A percentile compares a stretch with the other conserved stretches of the same genome.
Evolutionary conservation across 1,140 invertebrate species (phyloP).

Genomic region (Bombus breviceps): DNA sequence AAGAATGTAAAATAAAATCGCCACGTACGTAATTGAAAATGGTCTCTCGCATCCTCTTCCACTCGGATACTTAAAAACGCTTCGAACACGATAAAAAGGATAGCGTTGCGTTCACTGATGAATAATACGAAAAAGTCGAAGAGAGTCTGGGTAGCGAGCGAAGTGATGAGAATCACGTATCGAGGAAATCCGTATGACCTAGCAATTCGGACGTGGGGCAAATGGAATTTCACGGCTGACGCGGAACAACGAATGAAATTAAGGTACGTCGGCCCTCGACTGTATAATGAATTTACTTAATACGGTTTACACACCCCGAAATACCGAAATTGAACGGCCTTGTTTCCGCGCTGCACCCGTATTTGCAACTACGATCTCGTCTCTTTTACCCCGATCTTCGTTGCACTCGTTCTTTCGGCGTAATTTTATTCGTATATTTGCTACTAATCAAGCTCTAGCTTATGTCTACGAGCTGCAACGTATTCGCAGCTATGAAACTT

Average conservation of each 20-base stretch:
- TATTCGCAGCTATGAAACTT: not conserved
- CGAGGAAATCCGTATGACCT: slow-evolving; percentile 48
- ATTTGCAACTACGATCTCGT: not conserved
- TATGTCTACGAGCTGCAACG: not conserved
- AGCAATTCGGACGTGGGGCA: slow-evolving; percentile 26
- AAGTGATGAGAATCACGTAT: slow-evolving; percentile 38
- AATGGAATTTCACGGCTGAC: slow-evolving; percentile 48
- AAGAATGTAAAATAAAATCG: slow-evolving; percentile 32
- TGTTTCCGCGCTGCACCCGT: not conserved
- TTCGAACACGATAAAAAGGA: not conserved
- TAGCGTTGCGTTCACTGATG: not conserved
- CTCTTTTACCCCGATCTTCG: not conserved
- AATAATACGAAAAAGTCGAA: not conserved
- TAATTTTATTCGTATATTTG: not conserved
- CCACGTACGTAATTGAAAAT: not conserved
- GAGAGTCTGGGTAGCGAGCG: too few relatives aligned
- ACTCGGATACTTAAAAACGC: too few relatives aligned
- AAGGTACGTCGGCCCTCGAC: slow-evolving; percentile 28
- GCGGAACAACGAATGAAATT: slow-evolving; percentile 48
- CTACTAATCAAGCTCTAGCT: not conserved
- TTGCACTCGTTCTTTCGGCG: not conserved
- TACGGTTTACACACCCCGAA: slow-evolving; percentile 42
- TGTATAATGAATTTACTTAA: slow-evolving; percentile 51
- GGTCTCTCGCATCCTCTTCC: not conserved
- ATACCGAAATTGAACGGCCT: slow-evolving; percentile 41